Evolutionary conservation across 1,140 invertebrate species (phyloP), one percentile per base, ranked within the genome.

Genomic region (Drosophila pachea): DNA sequence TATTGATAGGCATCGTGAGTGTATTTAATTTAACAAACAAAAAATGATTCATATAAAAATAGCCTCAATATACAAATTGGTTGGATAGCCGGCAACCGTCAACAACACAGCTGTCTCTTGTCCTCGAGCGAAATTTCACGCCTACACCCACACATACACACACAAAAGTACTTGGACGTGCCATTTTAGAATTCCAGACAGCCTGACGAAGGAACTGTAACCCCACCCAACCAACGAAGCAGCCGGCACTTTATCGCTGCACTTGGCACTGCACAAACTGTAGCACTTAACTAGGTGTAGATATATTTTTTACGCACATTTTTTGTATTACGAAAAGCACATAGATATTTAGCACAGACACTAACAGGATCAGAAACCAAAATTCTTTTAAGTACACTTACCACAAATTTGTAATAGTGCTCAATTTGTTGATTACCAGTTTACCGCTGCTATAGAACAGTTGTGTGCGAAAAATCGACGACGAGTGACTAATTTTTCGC

Each of bases 11-110:
- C 36, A 38, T 33, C 12, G 43, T 42, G 55, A 47, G 40, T 43
- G 76, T 83, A 75, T 73, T 84, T 69, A 76, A 86, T 66, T 84
- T 86, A 79, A 79, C 81, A 86, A 84, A 86, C 73, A 79, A 84
- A 65, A 84, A 72, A 47, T 86, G 79, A 84, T 74, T 86, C 81
- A 84, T 69, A 86, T 68, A 79, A 86, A 84, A 84, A 84, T 84
- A 84, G 79, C 68, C 66, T 68, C 63, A 66, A 71, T 69, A 64
- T 76, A 40, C 52, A 70, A 77, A 63, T 59, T 45, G 66, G 40
- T 53, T 36, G 56, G 5, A 60, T 61, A 53, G 62, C 45, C 60
- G 36, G 58, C 38, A 47, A 66, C 53, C 32, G 47, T 47, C 47
- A 53, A 60, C 54, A 62, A 60, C 75, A 83, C 79, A 84, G 79